A percentile compares a stretch with the other conserved stretches of the same genome.
Conservation (phyloP, 2,888 invertebrate species). For the Acanthosepion lycidas region DNA sequence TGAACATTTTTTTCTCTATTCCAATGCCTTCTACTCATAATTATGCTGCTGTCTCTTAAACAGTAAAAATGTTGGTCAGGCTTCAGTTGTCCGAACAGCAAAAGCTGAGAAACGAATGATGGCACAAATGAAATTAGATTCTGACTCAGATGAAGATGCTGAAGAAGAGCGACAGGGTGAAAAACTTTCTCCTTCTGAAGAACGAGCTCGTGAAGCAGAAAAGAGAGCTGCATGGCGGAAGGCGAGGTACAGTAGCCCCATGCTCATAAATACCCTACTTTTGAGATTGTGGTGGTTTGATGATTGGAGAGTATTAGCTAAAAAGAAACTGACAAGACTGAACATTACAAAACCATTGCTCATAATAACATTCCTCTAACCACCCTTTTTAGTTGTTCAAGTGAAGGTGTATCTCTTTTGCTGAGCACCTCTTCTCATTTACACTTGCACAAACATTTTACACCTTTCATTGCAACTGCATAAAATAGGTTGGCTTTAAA, state of each 20-base stretch:
- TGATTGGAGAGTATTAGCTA: no score
- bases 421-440: no score
- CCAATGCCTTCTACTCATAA: not conserved
- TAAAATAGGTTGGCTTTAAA: no score
- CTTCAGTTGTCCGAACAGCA: constrained; percentile 57
- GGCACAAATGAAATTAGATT: constrained; percentile 52
- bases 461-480: no score
- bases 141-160: constrained; percentile 51
- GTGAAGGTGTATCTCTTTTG: no score
- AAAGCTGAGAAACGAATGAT: constrained; percentile 62
- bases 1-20: not conserved
- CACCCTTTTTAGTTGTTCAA: no score
- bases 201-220: constrained; percentile 65
- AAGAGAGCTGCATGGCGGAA: constrained; percentile 69
- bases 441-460: no score
- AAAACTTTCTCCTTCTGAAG: constrained; percentile 61
- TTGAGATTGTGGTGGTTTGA: not conserved
- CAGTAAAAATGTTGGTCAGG: constrained; percentile 43
- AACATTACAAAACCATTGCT: no score
- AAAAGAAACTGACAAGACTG: no score
- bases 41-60: not conserved
- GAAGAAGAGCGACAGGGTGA: constrained; percentile 52
- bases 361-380: no score
- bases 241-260: constrained; percentile 65
- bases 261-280: constrained; percentile 48